Base-by-base conservation (phyloP, 2,797 vertebrate genomes). In the Pampus argenteus region DNA sequence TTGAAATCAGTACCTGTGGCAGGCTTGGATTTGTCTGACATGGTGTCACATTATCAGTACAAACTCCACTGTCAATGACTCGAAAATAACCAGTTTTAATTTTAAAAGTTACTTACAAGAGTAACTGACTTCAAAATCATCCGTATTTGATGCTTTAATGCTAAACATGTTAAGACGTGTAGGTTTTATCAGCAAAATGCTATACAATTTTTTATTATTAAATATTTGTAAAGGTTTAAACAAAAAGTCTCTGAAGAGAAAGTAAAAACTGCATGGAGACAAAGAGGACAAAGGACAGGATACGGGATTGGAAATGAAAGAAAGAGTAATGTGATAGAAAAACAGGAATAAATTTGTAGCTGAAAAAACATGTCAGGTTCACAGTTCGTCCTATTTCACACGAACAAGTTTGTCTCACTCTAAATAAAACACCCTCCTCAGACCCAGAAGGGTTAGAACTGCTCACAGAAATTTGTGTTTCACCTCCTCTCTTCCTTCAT, bases 351-450 rank as follows among this genome's bases (percentile, higher is more conserved):
- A n/a, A n/a, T n/a, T n/a, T n/a, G 40, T 34, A 10, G 9, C 31
- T 34, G 31, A 34, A 34, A 10, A 6, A 34, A 34, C 20, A 13
- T n/a, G 25, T 20, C 34, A 44, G 14, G 25, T 74, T 76, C 62
- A 71, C 68, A 61, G 45, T 31, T 67, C 25, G 52, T 55, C 36
- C 25, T 20, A 48, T 62, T 66, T 70, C 49, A 66, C 63, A 67
- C 51, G 5, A 45, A 52, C 38, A 55, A 51, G 38, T 50, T 3
- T 7, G 17, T 69, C 5, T 29, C 9, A 25, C 29, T 48, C 17
- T 61, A 9, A 64, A n/a, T n/a, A n/a, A 69, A 61, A 44, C 47
- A n/a, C n/a, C n/a, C n/a, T n/a, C 7, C 18, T n/a, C n/a, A 42
- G 25, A 6, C 29, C 14, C 9, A 4, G 42, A 22, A 23, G 9